phyloP scores from a whole-genome alignment of 1,140 invertebrate genomes.

The Drosophila ogumai region DNA sequence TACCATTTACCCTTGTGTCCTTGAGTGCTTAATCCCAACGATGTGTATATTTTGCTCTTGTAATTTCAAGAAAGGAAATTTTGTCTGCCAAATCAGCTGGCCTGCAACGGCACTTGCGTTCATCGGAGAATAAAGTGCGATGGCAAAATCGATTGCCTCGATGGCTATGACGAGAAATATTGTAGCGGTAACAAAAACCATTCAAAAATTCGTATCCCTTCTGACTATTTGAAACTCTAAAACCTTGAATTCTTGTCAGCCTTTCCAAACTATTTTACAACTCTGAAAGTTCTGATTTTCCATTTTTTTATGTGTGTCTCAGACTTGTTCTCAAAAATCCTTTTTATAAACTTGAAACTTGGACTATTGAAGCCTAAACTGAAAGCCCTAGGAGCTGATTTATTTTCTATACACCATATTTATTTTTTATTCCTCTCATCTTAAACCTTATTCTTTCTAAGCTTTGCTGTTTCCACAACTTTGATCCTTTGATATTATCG shows the following conservation, averaged over 20 bases:
- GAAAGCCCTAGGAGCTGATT: neutral
- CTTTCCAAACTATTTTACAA: neutral
- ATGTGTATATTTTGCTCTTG: slow-evolving; percentile 19
- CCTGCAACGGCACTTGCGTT: slow-evolving; percentile 69
- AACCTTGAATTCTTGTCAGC: neutral
- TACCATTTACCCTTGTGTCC: neutral
- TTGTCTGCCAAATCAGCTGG: slow-evolving; percentile 30
- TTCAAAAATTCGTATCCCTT: neutral
- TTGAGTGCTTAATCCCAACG: slow-evolving; percentile 19
- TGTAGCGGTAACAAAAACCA: slow-evolving; percentile 85
- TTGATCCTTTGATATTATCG: neutral
- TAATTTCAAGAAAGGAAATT: slow-evolving; percentile 36
- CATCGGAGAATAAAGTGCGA: slow-evolving; percentile 87
- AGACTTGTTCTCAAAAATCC: neutral
- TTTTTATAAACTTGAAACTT: neutral
- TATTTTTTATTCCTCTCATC: neutral
- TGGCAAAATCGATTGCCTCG: slow-evolving; percentile 88
- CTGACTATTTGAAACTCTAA: neutral
- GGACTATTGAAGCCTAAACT: neutral
- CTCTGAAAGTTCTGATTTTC: neutral
- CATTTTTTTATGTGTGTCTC: neutral
- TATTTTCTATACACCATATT: neutral
- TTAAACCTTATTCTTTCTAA: neutral
- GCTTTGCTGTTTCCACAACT: neutral
- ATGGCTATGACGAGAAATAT: slow-evolving; percentile 89